A percentile compares a stretch with the other conserved stretches of the same genome.
Conservation (phyloP, 2,888 invertebrate genomes). For the Dorcus hopei region DNA sequence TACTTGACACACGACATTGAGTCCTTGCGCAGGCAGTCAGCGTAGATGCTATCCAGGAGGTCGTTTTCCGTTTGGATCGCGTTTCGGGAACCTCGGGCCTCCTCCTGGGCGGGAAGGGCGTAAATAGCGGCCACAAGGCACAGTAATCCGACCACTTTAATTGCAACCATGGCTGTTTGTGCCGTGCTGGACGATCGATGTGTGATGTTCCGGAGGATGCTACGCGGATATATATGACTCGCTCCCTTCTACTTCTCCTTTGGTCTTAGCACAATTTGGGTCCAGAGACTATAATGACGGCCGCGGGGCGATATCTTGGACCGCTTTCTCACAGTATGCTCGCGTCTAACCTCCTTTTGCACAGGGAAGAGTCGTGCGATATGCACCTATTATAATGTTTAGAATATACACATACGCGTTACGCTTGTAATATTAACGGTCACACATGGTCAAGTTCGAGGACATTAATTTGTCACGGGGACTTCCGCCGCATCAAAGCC, state of each 20-base stretch:
- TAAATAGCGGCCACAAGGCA: conserved; percentile 55
- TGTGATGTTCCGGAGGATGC: conserved; percentile 43
- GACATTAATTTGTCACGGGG: neutral
- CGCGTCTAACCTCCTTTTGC: conserved; percentile 46
- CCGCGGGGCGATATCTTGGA: conserved; percentile 49
- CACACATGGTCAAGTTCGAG: conserved; percentile 13
- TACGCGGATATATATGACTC: conserved; percentile 46
- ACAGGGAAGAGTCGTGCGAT: conserved; percentile 35
- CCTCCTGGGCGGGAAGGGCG: conserved; percentile 69
- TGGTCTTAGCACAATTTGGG: conserved; percentile 48
- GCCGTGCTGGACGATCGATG: conserved; percentile 37
- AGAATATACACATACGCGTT: neutral
- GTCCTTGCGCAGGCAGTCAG: conserved; percentile 78
- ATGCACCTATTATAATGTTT: conserved; percentile 30
- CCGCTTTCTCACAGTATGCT: conserved; percentile 50
- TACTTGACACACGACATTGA: conserved; percentile 82
- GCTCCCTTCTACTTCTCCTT: conserved; percentile 42
- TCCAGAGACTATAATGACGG: conserved; percentile 49
- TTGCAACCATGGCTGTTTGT: conserved; percentile 10
- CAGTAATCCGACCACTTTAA: conserved; percentile 52
- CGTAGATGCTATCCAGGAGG: conserved; percentile 71
- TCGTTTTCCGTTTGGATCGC: conserved; percentile 71
- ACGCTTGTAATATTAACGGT: neutral
- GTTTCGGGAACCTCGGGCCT: conserved; percentile 54
- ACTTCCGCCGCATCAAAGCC: too few relatives aligned